These are phyloP conservation scores for Semnornis frantzii DNA, from an alignment of 2,113 vertebrate species.

Conservation along the genomic window DNA sequence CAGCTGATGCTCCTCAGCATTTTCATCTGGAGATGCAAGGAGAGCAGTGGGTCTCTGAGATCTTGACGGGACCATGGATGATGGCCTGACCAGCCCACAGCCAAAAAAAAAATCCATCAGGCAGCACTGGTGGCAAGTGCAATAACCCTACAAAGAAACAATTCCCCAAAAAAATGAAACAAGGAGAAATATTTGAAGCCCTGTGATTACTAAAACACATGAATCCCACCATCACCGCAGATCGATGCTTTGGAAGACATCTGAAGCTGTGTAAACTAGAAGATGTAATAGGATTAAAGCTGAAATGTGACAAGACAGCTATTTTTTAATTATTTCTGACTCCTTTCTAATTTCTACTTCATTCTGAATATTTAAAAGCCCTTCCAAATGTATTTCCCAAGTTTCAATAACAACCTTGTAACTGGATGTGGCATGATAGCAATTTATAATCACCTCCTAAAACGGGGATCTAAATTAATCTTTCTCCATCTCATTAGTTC, in stretches of 20 bases:
- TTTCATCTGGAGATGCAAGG: background rate
- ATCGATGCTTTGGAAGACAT: background rate
- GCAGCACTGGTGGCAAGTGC: background rate
- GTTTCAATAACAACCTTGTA: slow-evolving; percentile 58
- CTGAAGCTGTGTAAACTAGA: slow-evolving; percentile 35
- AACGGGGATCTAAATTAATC: slow-evolving; percentile 62
- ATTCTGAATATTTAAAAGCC: slow-evolving; percentile 57
- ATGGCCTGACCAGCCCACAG: background rate
- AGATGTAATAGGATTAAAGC: slow-evolving; percentile 30
- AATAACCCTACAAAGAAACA: no score
- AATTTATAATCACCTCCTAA: slow-evolving; percentile 65
- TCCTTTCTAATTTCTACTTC: slow-evolving; percentile 51
- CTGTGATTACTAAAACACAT: background rate
- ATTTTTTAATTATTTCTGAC: slow-evolving; percentile 56
- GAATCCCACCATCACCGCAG: background rate
- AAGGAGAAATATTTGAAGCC: background rate
- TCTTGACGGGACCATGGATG: accelerated
- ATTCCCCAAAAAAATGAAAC: background rate
- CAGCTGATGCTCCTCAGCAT: background rate
- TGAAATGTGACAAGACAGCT: slow-evolving; percentile 18
- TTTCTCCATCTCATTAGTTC: slow-evolving; percentile 66
- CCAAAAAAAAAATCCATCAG: background rate
- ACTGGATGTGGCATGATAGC: slow-evolving; percentile 44
- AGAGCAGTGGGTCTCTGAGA: background rate
- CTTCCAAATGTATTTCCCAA: slow-evolving; percentile 50